phyloP scores from a whole-genome alignment of 2,113 vertebrate genomes.

The Nasalis larvatus region DNA sequence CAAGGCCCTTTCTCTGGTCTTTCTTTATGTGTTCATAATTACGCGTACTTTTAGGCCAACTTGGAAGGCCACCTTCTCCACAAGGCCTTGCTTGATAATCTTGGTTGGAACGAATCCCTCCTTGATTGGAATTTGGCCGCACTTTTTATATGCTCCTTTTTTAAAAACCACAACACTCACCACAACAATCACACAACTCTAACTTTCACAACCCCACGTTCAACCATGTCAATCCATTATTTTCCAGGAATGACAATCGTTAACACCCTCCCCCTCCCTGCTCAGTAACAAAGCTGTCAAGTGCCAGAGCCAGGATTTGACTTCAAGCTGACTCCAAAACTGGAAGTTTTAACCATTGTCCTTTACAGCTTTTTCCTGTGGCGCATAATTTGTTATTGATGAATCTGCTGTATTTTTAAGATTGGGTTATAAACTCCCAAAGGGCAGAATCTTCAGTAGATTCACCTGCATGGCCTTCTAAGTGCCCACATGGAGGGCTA shows the following conservation, averaged over 20 bases:
- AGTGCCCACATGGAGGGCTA: neutral
- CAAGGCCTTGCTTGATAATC: neutral
- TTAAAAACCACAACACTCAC: neutral
- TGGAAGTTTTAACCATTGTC: neutral
- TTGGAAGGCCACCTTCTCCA: neutral
- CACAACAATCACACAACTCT: neutral
- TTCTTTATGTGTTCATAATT: neutral
- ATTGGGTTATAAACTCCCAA: neutral
- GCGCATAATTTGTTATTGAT: neutral
- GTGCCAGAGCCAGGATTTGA: neutral
- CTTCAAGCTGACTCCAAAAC: neutral
- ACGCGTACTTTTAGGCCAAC: neutral
- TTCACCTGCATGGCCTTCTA: slow-evolving; percentile 5
- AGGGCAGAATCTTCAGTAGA: neutral
- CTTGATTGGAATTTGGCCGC: neutral
- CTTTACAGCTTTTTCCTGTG: neutral
- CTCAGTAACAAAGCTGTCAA: neutral
- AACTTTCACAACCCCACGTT: neutral
- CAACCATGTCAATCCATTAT: neutral
- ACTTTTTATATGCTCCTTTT: neutral
- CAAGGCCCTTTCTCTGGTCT: neutral
- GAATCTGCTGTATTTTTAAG: neutral
- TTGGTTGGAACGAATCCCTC: neutral
- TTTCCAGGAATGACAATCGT: neutral
- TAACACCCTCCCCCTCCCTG: neutral